Conservation (phyloP, 1,140 invertebrate genomes). For the Drosophila kepulauana region DNA sequence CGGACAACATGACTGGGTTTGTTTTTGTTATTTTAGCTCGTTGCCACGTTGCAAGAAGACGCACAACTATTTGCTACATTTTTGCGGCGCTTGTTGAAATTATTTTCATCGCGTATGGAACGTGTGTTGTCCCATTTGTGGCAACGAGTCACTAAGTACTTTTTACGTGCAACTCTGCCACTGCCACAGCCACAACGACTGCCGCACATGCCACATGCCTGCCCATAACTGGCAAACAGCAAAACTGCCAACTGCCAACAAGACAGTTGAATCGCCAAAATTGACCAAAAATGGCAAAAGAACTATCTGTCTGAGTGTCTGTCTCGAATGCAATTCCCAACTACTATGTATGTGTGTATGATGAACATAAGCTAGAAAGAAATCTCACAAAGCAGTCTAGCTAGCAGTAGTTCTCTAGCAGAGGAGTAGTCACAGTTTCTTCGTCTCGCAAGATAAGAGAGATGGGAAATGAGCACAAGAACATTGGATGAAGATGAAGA, state of each 20-base stretch:
- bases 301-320: neutral
- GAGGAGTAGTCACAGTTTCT: neutral
- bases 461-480: conserved; percentile 5
- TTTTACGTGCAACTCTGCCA: conserved; percentile 30
- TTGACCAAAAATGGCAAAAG: conserved; percentile 21
- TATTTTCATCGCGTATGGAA: conserved; percentile 52
- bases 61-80: conserved; percentile 54
- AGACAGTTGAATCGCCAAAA: conserved; percentile 15
- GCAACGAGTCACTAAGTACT: conserved; percentile 43
- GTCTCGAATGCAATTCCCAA: neutral
- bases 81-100: conserved; percentile 43
- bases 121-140: conserved; percentile 72
- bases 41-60: conserved; percentile 8
- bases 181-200: neutral
- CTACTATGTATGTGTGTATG: neutral
- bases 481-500: neutral
- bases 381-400: neutral
- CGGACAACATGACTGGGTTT: neutral
- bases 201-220: conserved; percentile 23
- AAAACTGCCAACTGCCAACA: conserved; percentile 26
- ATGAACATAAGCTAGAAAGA: neutral
- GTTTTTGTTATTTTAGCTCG: neutral
- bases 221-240: conserved; percentile 35
- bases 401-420: neutral
- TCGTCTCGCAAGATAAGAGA: neutral